phyloP scores from a whole-genome alignment of 2,888 invertebrate species.

The Melanotus villosus region DNA sequence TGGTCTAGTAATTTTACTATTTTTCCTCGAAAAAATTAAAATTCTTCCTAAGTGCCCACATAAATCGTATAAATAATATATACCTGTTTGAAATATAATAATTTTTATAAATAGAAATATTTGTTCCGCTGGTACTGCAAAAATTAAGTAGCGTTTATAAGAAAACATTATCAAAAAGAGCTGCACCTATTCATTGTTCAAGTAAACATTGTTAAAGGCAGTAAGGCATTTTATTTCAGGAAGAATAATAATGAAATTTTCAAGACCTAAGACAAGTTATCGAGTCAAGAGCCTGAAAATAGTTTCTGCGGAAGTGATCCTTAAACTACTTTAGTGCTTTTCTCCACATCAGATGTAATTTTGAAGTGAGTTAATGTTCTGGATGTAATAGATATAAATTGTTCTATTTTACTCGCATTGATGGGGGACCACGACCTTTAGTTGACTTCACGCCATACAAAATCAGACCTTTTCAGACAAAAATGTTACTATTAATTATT shows the following conservation, averaged over 20 bases:
- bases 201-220: not conserved
- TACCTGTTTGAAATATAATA: too few relatives aligned
- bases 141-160: too few relatives aligned
- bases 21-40: not conserved
- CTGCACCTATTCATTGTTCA: too few relatives aligned
- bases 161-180: too few relatives aligned
- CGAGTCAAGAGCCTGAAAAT: slow-evolving; percentile 14
- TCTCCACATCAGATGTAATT: slow-evolving; percentile 58
- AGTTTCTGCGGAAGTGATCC: slow-evolving; percentile 30
- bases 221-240: not conserved
- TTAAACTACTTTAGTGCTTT: slow-evolving; percentile 50
- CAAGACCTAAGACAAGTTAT: slow-evolving; percentile 4
- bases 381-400: slow-evolving; percentile 64
- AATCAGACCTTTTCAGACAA: not conserved
- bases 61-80: too few relatives aligned
- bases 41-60: not conserved
- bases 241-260: slow-evolving; percentile 4
- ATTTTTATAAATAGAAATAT: too few relatives aligned
- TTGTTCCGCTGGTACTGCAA: too few relatives aligned
- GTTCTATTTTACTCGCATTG: slow-evolving; percentile 57
- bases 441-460: slow-evolving; percentile 23
- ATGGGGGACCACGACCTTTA: slow-evolving; percentile 38
- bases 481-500: too few relatives aligned
- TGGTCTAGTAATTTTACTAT: not conserved
- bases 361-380: slow-evolving; percentile 63